These are phyloP conservation scores for Megaptera novaeangliae DNA, from an alignment of 2,113 vertebrate genomes.

Conservation along the genomic window DNA sequence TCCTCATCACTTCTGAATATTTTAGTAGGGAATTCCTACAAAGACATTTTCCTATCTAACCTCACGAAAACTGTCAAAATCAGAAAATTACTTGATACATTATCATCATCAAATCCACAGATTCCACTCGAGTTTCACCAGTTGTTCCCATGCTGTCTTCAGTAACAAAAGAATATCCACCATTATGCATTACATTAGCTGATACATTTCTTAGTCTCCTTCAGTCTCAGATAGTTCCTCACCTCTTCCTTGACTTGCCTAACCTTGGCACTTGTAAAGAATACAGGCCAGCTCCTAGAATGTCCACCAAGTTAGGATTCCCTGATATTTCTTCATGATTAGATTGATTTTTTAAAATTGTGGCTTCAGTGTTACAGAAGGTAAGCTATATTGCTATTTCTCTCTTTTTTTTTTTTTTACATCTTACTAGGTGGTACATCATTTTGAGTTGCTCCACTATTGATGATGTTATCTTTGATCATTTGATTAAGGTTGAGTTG, in stretches of 20 bases:
- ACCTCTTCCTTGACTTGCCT: neutral
- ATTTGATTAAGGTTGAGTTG: neutral
- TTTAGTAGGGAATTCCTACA: conserved; percentile 20
- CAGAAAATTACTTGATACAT: conserved; percentile 30
- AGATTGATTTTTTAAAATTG: neutral
- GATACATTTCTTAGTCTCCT: neutral
- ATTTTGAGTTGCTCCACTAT: neutral
- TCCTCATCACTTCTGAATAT: conserved; percentile 28
- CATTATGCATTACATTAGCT: neutral
- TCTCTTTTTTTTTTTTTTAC: neutral
- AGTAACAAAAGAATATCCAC: neutral
- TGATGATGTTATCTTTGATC: neutral
- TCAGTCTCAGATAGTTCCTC: neutral
- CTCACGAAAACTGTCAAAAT: conserved; percentile 54
- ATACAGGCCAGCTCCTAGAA: neutral
- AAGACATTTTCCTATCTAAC: conserved; percentile 33
- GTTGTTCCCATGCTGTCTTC: conserved; percentile 23
- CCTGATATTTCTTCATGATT: neutral
- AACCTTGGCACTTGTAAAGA: conserved; percentile 36
- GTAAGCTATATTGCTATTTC: neutral
- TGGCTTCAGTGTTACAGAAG: neutral
- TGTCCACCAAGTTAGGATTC: neutral
- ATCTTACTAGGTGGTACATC: neutral
- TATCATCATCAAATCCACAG: conserved; percentile 45
- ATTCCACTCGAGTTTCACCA: neutral